Conservation (phyloP, 2,113 vertebrate genomes). For the Rhea pennata region DNA sequence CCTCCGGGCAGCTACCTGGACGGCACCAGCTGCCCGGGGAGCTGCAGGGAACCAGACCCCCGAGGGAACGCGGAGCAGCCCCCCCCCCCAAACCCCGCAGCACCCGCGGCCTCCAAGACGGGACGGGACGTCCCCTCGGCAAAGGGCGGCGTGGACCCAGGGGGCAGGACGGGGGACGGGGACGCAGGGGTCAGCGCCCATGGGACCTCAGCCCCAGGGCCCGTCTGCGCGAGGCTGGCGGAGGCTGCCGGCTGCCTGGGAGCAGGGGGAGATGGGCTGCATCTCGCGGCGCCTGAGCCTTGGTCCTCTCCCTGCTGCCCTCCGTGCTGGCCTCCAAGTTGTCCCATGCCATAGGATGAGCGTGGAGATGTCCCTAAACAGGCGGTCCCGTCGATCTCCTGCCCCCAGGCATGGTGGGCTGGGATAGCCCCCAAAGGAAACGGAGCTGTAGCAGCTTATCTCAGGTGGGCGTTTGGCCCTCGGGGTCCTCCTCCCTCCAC, state of each 20-base stretch:
- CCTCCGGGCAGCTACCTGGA: background rate
- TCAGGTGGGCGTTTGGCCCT: background rate
- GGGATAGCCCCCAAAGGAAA: background rate
- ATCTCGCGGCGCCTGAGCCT: accelerated
- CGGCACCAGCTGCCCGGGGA: background rate
- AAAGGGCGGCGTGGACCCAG: too few relatives aligned
- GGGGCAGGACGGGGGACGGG: background rate
- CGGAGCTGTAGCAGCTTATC: background rate
- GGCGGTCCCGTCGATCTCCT: accelerated
- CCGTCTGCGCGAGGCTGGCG: accelerated
- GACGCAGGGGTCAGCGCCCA: background rate
- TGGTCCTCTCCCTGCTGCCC: accelerated
- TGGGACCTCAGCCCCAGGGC: background rate
- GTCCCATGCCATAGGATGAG: accelerated
- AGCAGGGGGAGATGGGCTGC: background rate
- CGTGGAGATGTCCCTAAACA: background rate
- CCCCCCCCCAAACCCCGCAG: too few relatives aligned
- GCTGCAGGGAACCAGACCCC: background rate
- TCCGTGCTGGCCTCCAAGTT: background rate
- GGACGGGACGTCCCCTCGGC: background rate
- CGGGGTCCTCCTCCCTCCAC: background rate
- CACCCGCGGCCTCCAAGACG: background rate
- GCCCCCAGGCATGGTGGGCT: accelerated
- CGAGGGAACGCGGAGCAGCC: background rate
- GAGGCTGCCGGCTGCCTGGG: background rate